Percentiles rank a stretch among this genome's conserved stretches.
phyloP scores from a whole-genome alignment of 2,113 vertebrate species.

The Lepus americanus region DNA sequence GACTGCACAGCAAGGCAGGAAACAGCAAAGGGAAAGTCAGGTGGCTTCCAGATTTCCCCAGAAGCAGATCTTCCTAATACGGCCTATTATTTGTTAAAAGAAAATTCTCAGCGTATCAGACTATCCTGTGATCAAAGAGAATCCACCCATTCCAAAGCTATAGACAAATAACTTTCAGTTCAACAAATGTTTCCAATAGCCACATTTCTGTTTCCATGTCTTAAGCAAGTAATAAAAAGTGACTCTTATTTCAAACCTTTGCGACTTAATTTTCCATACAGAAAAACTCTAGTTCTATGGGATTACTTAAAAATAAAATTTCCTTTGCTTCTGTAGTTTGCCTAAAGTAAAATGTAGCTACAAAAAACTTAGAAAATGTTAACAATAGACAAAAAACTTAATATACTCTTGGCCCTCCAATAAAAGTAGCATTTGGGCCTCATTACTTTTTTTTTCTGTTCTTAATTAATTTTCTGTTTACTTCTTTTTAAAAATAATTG shows the following conservation, averaged over 20 bases:
- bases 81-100: background rate
- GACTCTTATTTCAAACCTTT: background rate
- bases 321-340: background rate
- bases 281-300: background rate
- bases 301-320: conserved; percentile 1
- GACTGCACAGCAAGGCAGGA: background rate
- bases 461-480: background rate
- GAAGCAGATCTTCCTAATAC: background rate
- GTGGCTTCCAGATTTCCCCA: background rate
- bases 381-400: background rate
- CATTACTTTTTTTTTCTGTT: background rate
- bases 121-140: background rate
- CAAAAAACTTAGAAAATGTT: background rate
- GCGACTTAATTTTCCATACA: background rate
- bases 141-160: background rate
- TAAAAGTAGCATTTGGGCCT: background rate
- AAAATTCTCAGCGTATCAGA: conserved; percentile 25
- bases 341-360: background rate
- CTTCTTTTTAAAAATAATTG: background rate
- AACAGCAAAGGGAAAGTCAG: background rate
- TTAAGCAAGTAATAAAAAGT: conserved; percentile 9
- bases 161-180: background rate
- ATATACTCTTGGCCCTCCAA: background rate
- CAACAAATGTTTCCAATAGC: background rate
- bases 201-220: background rate